These are phyloP conservation scores for Aplysia californica DNA, from an alignment of 1,140 invertebrate species.

Conservation along the genomic window DNA sequence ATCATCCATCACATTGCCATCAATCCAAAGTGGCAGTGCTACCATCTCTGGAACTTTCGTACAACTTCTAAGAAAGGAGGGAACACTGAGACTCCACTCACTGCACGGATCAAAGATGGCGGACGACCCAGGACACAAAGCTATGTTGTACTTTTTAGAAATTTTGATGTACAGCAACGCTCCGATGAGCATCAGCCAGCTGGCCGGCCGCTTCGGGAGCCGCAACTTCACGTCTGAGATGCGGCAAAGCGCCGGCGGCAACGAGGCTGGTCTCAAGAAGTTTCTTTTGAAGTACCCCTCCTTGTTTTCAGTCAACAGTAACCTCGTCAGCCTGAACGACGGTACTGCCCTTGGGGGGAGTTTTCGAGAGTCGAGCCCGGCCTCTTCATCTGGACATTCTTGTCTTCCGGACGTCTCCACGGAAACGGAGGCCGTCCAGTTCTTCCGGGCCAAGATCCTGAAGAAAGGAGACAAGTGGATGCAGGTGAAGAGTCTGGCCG, in stretches of 20 bases:
- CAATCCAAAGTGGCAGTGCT: neutral
- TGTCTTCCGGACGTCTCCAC: slow-evolving; percentile 61
- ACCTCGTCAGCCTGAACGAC: slow-evolving; percentile 63
- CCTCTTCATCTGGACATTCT: slow-evolving; percentile 52
- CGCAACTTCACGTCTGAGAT: slow-evolving; percentile 68
- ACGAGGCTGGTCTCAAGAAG: slow-evolving; percentile 67
- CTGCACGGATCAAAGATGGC: slow-evolving; percentile 57
- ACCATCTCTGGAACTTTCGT: neutral
- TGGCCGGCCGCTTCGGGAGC: slow-evolving; percentile 68
- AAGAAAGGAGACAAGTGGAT: slow-evolving; percentile 67
- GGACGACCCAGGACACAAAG: slow-evolving; percentile 67
- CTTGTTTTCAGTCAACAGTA: slow-evolving; percentile 67
- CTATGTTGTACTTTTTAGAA: slow-evolving; percentile 69
- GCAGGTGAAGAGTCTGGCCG: slow-evolving; percentile 66
- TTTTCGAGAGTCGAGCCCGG: slow-evolving; percentile 57
- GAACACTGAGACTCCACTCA: no score
- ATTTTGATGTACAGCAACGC: slow-evolving; percentile 67
- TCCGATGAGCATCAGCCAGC: slow-evolving; percentile 64
- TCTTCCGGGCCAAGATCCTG: slow-evolving; percentile 64
- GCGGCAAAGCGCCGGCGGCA: slow-evolving; percentile 66
- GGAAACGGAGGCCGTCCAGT: slow-evolving; percentile 69
- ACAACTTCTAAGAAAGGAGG: neutral
- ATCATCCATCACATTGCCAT: neutral
- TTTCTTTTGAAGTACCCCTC: slow-evolving; percentile 69
- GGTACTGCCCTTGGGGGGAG: slow-evolving; percentile 60